A percentile compares a stretch with the other conserved stretches of the same genome.
These are phyloP conservation scores for Kryptolebias ocellatus DNA, from an alignment of 2,797 vertebrate species.

Conservation along the genomic window DNA sequence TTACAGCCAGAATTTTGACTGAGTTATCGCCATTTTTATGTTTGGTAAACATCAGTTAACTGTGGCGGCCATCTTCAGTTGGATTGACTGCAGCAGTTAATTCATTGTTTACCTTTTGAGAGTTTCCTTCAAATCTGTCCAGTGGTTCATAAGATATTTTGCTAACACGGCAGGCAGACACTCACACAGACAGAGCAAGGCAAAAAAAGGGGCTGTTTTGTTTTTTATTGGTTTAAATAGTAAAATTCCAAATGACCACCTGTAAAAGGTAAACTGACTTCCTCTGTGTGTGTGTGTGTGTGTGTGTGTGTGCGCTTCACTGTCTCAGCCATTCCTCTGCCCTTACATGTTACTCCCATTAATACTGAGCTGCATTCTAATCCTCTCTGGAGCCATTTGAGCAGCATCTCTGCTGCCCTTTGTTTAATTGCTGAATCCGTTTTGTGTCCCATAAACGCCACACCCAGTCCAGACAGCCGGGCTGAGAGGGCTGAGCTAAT, in stretches of 20 bases:
- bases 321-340: conserved; percentile 12
- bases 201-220: too few species aligned
- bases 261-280: background rate
- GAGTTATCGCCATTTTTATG: too few species aligned
- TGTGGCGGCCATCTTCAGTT: too few species aligned
- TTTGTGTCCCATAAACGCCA: conserved; percentile 68
- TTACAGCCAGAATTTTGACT: too few species aligned
- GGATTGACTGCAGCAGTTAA: background rate
- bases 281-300: too few species aligned
- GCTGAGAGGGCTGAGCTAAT: conserved; percentile 72
- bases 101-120: background rate
- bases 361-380: conserved; percentile 68
- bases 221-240: conserved; percentile 74
- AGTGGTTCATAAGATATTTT: too few species aligned
- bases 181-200: too few species aligned
- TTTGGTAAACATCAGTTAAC: too few species aligned
- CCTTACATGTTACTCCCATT: conserved; percentile 80
- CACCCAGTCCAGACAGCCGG: conserved; percentile 74
- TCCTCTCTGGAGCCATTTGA: conserved; percentile 82
- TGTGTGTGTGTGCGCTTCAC: background rate
- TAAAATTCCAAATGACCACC: conserved; percentile 79
- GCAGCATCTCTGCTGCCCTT: conserved; percentile 67
- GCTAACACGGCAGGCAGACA: too few species aligned
- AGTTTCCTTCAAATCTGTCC: background rate
- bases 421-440: conserved; percentile 41